Evolutionary conservation across 2,888 invertebrate genomes (phyloP).

Genomic region (Lasius platythorax): DNA sequence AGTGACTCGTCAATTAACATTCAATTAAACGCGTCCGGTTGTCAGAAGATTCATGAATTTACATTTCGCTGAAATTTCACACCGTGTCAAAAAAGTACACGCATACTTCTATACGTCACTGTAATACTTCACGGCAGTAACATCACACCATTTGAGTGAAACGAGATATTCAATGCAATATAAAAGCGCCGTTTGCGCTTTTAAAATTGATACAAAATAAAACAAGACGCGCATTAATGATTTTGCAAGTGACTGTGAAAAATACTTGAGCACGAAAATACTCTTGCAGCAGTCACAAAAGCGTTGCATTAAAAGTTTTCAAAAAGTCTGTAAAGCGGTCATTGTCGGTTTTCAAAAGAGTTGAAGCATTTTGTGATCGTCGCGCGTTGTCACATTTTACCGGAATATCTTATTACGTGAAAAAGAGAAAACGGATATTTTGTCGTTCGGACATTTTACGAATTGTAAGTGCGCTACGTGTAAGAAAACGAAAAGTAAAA

Average conservation of each 20-base stretch:
- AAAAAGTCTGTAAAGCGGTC: neutral
- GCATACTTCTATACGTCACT: neutral
- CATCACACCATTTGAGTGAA: slow-evolving; percentile 14
- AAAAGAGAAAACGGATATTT: neutral
- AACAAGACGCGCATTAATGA: slow-evolving; percentile 27
- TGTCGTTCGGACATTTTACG: neutral
- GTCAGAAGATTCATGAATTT: slow-evolving; percentile 29
- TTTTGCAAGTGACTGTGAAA: neutral
- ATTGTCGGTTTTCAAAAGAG: neutral
- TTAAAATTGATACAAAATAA: slow-evolving; percentile 17
- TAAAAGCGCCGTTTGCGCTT: neutral
- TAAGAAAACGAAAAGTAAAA: neutral
- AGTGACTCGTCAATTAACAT: slow-evolving; percentile 27
- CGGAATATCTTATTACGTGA: neutral
- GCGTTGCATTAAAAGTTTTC: neutral
- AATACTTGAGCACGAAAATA: neutral
- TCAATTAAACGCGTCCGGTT: slow-evolving; percentile 35
- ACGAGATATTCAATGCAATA: slow-evolving; percentile 29
- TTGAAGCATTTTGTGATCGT: neutral
- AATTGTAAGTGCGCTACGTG: neutral
- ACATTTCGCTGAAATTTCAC: slow-evolving; percentile 41
- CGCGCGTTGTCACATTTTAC: neutral
- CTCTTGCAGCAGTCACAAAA: neutral
- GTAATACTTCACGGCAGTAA: slow-evolving; percentile 24
- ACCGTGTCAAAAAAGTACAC: neutral